phyloP scores from a whole-genome alignment of 2,888 invertebrate species.

The Drosophila leonis region DNA sequence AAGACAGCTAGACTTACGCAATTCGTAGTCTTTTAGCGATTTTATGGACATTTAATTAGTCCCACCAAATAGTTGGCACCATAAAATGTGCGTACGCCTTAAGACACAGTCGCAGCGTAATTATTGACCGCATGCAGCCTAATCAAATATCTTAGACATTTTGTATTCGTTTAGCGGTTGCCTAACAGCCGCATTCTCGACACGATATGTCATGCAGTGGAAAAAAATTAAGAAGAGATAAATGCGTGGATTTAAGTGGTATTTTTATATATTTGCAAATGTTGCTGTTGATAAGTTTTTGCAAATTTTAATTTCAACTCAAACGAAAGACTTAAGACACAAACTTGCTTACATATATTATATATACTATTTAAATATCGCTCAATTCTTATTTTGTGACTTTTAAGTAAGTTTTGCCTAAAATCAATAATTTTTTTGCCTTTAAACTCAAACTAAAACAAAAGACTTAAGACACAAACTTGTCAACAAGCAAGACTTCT shows the following conservation, averaged over 20 bases:
- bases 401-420: background rate
- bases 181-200: constrained; percentile 36
- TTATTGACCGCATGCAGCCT: constrained; percentile 11
- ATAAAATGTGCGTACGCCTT: constrained; percentile 44
- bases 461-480: background rate
- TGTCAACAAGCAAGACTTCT: background rate
- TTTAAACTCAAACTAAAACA: background rate
- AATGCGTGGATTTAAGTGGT: background rate
- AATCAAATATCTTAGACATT: constrained; percentile 32
- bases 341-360: background rate
- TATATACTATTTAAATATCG: background rate
- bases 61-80: constrained; percentile 24
- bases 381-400: background rate
- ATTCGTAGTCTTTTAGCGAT: constrained; percentile 24
- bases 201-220: constrained; percentile 13
- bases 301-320: no score
- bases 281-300: background rate
- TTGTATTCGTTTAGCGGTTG: constrained; percentile 16
- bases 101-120: background rate
- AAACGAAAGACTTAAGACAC: constrained; percentile 1
- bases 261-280: background rate
- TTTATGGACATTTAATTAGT: constrained; percentile 65
- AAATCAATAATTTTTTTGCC: background rate
- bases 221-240: background rate
- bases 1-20: constrained; percentile 49